Evolutionary conservation across 2,113 vertebrate species (phyloP).

Genomic region (Clarias magur): DNA sequence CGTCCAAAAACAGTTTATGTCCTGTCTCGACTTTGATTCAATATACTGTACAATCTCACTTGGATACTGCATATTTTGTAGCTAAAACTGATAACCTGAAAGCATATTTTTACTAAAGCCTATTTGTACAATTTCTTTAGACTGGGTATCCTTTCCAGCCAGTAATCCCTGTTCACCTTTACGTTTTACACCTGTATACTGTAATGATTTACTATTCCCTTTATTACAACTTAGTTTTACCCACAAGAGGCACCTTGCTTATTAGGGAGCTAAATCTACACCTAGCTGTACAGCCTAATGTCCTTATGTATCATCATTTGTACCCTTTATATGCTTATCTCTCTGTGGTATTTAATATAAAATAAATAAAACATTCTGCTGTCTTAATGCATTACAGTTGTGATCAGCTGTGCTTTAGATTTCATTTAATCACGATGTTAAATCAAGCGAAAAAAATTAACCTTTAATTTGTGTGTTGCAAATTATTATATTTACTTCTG

Average conservation of each 20-base stretch:
- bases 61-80: neutral
- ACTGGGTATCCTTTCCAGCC: neutral
- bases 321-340: constrained; percentile 41
- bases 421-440: neutral
- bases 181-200: neutral
- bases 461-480: neutral
- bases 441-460: neutral
- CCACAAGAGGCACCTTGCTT: neutral
- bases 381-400: neutral
- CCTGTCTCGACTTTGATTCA: neutral
- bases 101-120: neutral
- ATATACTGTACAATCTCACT: neutral
- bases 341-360: constrained; percentile 39
- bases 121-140: neutral
- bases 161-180: neutral
- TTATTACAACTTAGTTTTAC: neutral
- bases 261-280: constrained; percentile 20
- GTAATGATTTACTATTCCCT: neutral
- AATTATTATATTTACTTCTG: neutral
- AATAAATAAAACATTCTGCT: neutral
- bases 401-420: neutral
- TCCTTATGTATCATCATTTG: constrained; percentile 24
- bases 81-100: neutral
- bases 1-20: neutral
- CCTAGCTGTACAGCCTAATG: constrained; percentile 9